phyloP scores from a whole-genome alignment of 2,797 vertebrate species.

The Morelia viridis region DNA sequence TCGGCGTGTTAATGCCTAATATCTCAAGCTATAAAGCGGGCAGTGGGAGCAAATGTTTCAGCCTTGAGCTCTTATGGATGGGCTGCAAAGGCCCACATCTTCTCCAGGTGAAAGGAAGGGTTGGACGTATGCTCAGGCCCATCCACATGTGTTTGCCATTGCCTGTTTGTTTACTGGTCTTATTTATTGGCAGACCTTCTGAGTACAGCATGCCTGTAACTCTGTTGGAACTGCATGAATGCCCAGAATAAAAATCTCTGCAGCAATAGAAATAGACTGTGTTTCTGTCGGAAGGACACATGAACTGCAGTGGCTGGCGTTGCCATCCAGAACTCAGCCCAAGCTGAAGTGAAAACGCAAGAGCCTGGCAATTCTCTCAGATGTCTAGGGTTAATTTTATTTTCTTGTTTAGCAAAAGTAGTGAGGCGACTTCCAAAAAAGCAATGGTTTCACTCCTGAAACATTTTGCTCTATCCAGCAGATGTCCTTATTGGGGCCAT shows the following conservation, averaged over 20 bases:
- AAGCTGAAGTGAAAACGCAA: neutral
- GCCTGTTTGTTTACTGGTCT: slow-evolving; percentile 11
- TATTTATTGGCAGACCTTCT: slow-evolving; percentile 11
- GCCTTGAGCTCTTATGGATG: neutral
- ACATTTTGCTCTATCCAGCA: neutral
- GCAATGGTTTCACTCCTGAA: neutral
- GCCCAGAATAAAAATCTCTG: slow-evolving; percentile 7
- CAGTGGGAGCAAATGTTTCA: neutral
- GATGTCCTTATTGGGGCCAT: neutral
- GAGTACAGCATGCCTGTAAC: neutral
- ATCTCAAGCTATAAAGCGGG: slow-evolving; percentile 21
- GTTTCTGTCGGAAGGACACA: neutral
- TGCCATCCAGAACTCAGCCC: neutral
- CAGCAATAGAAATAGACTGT: neutral
- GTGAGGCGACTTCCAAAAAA: neutral
- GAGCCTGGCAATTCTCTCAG: too few relatives aligned
- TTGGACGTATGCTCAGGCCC: neutral
- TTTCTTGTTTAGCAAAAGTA: neutral
- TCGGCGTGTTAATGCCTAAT: slow-evolving; percentile 12
- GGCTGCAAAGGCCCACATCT: neutral
- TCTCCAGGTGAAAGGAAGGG: neutral
- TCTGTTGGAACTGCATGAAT: neutral
- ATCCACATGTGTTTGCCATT: neutral
- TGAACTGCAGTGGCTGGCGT: neutral
- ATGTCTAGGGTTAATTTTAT: neutral